Conservation (phyloP, 2,888 invertebrate genomes). For the Tetanocera ferruginea region DNA sequence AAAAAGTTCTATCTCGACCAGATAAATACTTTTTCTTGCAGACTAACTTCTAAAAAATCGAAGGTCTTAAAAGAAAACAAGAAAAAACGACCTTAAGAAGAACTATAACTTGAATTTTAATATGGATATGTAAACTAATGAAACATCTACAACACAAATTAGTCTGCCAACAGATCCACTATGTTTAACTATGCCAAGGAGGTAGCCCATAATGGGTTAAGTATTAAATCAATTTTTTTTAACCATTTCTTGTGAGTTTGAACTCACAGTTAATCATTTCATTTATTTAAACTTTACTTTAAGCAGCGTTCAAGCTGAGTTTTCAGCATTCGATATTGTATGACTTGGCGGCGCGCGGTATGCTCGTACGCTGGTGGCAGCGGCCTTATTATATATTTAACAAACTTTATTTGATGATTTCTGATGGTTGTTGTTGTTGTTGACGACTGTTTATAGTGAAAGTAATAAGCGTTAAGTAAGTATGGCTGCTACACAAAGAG, state of each 20-base stretch:
- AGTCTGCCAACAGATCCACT: too few relatives aligned
- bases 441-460: slow-evolving; percentile 49
- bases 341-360: background rate
- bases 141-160: too few relatives aligned
- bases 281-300: slow-evolving; percentile 12
- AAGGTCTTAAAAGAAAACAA: too few relatives aligned
- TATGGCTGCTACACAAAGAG: slow-evolving; percentile 37
- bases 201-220: too few relatives aligned
- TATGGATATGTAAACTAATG: too few relatives aligned
- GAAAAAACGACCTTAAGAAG: too few relatives aligned
- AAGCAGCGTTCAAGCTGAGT: background rate
- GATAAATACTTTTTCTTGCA: too few relatives aligned
- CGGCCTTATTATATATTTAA: slow-evolving; percentile 43
- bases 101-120: too few relatives aligned
- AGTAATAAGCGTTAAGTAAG: slow-evolving; percentile 53
- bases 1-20: too few relatives aligned
- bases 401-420: slow-evolving; percentile 34
- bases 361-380: slow-evolving; percentile 17
- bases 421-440: slow-evolving; percentile 41
- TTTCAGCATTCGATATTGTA: background rate
- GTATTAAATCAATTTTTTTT: background rate
- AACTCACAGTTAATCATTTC: slow-evolving; percentile 30
- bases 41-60: too few relatives aligned
- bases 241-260: background rate
- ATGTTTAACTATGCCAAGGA: too few relatives aligned